Percentiles rank a stretch among this genome's conserved stretches.
phyloP scores from a whole-genome alignment of 2,797 vertebrate genomes.

The Sebastes nivosus region DNA sequence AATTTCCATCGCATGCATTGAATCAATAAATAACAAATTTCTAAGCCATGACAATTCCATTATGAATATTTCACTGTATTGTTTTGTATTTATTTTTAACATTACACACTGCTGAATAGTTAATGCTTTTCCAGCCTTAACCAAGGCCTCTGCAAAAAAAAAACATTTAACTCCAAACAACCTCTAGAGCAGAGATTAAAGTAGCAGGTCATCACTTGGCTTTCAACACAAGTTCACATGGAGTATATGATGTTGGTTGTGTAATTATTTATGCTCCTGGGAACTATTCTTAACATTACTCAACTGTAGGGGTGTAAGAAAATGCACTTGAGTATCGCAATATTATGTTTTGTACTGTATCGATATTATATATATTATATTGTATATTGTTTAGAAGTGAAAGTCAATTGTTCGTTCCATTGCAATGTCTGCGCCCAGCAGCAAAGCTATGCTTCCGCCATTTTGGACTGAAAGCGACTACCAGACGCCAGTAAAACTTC shows the following conservation, averaged over 20 bases:
- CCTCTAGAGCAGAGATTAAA: constrained; percentile 25
- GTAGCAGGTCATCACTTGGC: constrained; percentile 35
- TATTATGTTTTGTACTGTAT: too few relatives aligned
- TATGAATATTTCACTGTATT: constrained; percentile 76
- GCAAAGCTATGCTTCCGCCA: too few relatives aligned
- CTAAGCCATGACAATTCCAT: constrained; percentile 53
- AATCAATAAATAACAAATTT: constrained; percentile 74
- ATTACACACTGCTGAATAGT: constrained; percentile 66
- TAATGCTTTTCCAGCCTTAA: constrained; percentile 53
- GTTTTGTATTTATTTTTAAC: constrained; percentile 61
- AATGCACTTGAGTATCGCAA: too few relatives aligned
- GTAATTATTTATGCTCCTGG: constrained; percentile 32
- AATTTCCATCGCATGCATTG: constrained; percentile 56
- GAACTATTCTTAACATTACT: neutral
- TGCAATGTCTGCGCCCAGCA: too few relatives aligned
- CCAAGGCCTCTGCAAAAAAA: constrained; percentile 15
- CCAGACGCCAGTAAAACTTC: too few relatives aligned
- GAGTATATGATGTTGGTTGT: constrained; percentile 15
- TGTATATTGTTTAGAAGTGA: too few relatives aligned
- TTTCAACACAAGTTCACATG: constrained; percentile 24
- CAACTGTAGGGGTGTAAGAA: too few relatives aligned
- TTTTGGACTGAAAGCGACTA: too few relatives aligned
- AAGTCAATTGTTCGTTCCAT: too few relatives aligned
- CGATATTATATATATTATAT: too few relatives aligned
- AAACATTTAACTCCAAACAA: constrained; percentile 50